phyloP scores from a whole-genome alignment of 2,113 vertebrate species.

The Halichoeres trimaculatus region DNA sequence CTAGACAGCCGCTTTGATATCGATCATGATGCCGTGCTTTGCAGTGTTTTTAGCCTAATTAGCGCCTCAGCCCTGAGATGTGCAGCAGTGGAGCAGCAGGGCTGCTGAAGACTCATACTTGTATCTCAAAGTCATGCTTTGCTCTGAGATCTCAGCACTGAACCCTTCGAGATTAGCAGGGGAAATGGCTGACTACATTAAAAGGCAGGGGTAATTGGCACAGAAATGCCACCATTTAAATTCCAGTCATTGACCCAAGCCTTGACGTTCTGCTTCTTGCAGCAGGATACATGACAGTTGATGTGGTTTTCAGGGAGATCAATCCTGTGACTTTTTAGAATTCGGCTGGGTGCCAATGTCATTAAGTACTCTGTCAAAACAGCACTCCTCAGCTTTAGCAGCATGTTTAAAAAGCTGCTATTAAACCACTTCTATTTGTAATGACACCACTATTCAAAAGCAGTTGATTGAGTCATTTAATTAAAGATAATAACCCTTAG shows the following conservation, averaged over 20 bases:
- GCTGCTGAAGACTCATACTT: slow-evolving; percentile 57
- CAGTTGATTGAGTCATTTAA: not conserved
- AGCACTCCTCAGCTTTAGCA: not conserved
- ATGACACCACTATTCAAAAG: not conserved
- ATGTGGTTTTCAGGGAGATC: slow-evolving; percentile 10
- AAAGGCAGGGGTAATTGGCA: not conserved
- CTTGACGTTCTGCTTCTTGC: not conserved
- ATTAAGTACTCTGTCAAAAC: not conserved
- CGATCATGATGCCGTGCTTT: slow-evolving; percentile 72
- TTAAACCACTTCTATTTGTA: not conserved
- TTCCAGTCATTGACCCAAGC: slow-evolving; percentile 22
- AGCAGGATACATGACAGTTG: slow-evolving; percentile 12
- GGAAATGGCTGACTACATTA: slow-evolving; percentile 2
- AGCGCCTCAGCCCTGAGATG: slow-evolving; percentile 71
- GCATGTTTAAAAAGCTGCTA: not conserved
- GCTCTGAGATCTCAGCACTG: slow-evolving; percentile 51
- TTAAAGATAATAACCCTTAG: not conserved
- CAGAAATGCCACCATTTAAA: slow-evolving; percentile 31
- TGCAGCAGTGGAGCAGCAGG: slow-evolving; percentile 66
- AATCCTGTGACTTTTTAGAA: slow-evolving; percentile 17
- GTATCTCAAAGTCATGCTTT: slow-evolving; percentile 64
- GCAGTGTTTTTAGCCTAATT: slow-evolving; percentile 80
- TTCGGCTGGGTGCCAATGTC: not conserved
- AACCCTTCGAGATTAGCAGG: slow-evolving; percentile 5
- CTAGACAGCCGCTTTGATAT: slow-evolving; percentile 81